Evolutionary conservation across 2,888 invertebrate species (phyloP).

Genomic region (Leptura quadrifasciata): DNA sequence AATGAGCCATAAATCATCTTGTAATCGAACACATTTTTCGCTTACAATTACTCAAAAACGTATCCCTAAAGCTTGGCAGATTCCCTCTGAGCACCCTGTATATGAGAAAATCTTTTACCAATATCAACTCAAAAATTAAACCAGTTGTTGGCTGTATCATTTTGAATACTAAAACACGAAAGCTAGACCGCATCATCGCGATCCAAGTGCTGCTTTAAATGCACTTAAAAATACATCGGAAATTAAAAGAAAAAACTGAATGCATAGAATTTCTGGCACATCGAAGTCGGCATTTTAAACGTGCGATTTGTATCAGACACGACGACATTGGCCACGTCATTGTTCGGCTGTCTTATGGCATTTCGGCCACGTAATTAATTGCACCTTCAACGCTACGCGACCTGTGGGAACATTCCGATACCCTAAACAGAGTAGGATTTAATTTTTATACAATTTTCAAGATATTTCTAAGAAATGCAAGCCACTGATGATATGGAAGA

Average conservation of each 20-base stretch:
- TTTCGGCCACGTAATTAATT: slow-evolving; percentile 66
- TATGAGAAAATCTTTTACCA: neutral
- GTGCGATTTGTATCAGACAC: slow-evolving; percentile 64
- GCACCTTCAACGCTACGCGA: slow-evolving; percentile 61
- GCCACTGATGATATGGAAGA: neutral
- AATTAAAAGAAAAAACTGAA: slow-evolving; percentile 46
- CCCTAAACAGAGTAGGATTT: slow-evolving; percentile 15
- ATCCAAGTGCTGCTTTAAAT: slow-evolving; percentile 2
- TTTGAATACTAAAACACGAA: too few species aligned
- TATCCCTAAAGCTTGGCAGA: too few species aligned
- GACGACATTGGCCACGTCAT: slow-evolving; percentile 62
- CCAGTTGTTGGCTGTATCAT: neutral
- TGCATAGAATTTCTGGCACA: slow-evolving; percentile 58
- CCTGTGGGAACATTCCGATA: slow-evolving; percentile 64
- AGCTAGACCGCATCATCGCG: too few species aligned
- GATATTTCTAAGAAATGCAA: slow-evolving; percentile 15
- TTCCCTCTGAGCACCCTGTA: too few species aligned
- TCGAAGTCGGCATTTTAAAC: slow-evolving; percentile 59
- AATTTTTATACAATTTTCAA: slow-evolving; percentile 12
- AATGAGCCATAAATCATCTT: too few species aligned
- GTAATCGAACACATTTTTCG: too few species aligned
- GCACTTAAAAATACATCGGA: neutral
- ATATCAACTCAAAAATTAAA: neutral
- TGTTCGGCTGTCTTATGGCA: slow-evolving; percentile 64
- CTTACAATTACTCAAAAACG: too few species aligned